Evolutionary conservation across 2,888 invertebrate genomes (phyloP), one percentile per base, ranked within the genome.

Genomic region (Epinotia ramella): DNA sequence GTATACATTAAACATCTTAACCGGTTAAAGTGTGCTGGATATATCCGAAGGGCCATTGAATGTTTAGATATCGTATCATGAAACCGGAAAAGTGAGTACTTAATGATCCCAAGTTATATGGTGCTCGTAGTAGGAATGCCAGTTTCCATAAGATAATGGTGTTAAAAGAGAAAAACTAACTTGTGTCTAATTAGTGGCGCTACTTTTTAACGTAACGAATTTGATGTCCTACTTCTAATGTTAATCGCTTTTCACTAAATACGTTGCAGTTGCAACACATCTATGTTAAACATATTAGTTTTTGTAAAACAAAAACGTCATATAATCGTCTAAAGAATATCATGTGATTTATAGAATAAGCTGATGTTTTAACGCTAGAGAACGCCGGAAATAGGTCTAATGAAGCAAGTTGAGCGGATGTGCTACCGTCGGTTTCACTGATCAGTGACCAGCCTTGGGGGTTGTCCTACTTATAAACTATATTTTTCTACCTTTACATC

Each of bases 341-440:
- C 5, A 57, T 66, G 12, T 12, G 18, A 57, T 57, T 44, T 46
- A 24, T 46, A 12, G 40, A 0, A 7, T 40, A 40, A 40, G 40
- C 40, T 46, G 59, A 46, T 69, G 69, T 44, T 53, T 16, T n/a
- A 62, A 46, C 44, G 16, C 76, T 77, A 78, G 79, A 81, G 79
- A 82, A 78, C 80, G 81, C 81, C 77, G 85, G 84, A 87, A 86
- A 80, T 82, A 80, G 79, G 82, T 82, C 78, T 83, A 81, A 83
- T 86, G 83, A 83, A 84, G 86, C 86, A 83, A 88, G 84, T 84
- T 84, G 86, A 84, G 83, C 89, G 91, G 90, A 90, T 88, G 86
- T 84, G 80, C 78, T 82, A 82, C 85, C 86, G 84, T 85, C 85
- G 85, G 86, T 89, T 90, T 90, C 89, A 88, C 90, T 86, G 80